Evolutionary conservation across 2,797 vertebrate genomes (phyloP).

Genomic region (Coranthus polyacanthus): DNA sequence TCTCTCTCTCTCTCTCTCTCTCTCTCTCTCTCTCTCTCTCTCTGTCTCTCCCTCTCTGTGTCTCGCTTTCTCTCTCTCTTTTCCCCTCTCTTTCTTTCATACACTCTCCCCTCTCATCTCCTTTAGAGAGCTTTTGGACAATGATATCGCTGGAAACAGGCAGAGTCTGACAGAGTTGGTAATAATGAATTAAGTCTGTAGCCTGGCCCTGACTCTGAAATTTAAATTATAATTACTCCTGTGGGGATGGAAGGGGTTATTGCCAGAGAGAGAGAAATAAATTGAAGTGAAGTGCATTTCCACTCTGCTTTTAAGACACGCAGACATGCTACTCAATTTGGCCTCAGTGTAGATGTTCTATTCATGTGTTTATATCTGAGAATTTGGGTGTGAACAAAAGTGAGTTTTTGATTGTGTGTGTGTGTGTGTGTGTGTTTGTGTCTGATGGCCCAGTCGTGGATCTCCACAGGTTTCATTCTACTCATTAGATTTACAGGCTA

Average conservation of each 20-base stretch:
- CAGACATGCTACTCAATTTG: constrained; percentile 77
- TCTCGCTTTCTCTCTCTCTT: constrained; percentile 27
- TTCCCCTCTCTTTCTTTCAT: constrained; percentile 57
- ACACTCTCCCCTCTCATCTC: constrained; percentile 78
- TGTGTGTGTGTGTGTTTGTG: constrained; percentile 23
- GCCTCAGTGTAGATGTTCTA: constrained; percentile 68
- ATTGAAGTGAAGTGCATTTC: constrained; percentile 86
- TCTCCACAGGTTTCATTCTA: constrained; percentile 51
- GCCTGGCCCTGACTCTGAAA: constrained; percentile 86
- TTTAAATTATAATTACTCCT: constrained; percentile 91
- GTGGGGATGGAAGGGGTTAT: constrained; percentile 86
- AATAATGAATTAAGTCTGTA: constrained; percentile 87
- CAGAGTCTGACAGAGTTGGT: constrained; percentile 83
- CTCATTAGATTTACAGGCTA: constrained; percentile 37
- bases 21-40: constrained; percentile 33
- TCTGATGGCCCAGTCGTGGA: constrained; percentile 21
- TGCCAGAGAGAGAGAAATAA: constrained; percentile 86
- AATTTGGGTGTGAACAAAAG: constrained; percentile 70
- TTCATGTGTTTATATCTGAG: constrained; percentile 76
- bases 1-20: too few relatives aligned
- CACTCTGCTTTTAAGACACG: constrained; percentile 82
- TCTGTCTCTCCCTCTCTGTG: constrained; percentile 39
- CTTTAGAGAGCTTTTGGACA: constrained; percentile 85
- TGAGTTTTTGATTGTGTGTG: constrained; percentile 39
- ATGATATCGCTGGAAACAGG: constrained; percentile 85